Evolutionary conservation across 1,140 invertebrate genomes (phyloP).

Genomic region (Zaprionus tsacasi): DNA sequence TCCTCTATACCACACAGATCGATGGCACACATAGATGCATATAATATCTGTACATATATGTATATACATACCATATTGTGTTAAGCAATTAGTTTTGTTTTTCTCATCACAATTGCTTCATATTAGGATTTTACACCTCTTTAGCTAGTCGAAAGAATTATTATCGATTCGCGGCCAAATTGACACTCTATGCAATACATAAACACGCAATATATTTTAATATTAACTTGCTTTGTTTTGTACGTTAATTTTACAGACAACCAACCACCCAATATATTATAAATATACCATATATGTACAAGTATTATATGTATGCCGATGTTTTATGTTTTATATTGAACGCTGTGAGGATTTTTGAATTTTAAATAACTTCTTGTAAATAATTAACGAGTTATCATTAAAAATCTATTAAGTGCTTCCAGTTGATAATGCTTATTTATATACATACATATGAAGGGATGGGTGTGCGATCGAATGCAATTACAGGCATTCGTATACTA

Average conservation of each 20-base stretch:
- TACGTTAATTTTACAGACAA: neutral
- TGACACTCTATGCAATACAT: neutral
- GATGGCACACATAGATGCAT: slow-evolving; percentile 31
- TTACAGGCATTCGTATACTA: neutral
- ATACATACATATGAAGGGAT: no score
- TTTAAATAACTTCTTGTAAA: slow-evolving; percentile 60
- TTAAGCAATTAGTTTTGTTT: slow-evolving; percentile 5
- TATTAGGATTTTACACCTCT: slow-evolving; percentile 10
- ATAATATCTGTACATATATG: slow-evolving; percentile 49
- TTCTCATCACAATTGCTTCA: neutral
- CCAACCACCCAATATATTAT: slow-evolving; percentile 1
- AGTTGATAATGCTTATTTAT: slow-evolving; percentile 17
- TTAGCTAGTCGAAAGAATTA: slow-evolving; percentile 15
- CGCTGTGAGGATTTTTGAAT: slow-evolving; percentile 21
- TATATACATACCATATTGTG: slow-evolving; percentile 22
- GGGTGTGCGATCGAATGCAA: neutral
- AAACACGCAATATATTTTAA: slow-evolving; percentile 4
- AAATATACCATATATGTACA: slow-evolving; percentile 16
- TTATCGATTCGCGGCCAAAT: slow-evolving; percentile 3
- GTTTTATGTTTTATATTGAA: slow-evolving; percentile 23
- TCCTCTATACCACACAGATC: slow-evolving; percentile 5
- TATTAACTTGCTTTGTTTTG: slow-evolving; percentile 1
- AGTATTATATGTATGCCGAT: slow-evolving; percentile 35
- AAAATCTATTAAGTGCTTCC: slow-evolving; percentile 71
- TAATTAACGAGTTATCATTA: slow-evolving; percentile 61